Evolutionary conservation across 2,113 vertebrate species (phyloP).

Genomic region (Pomatostomus ruficeps): DNA sequence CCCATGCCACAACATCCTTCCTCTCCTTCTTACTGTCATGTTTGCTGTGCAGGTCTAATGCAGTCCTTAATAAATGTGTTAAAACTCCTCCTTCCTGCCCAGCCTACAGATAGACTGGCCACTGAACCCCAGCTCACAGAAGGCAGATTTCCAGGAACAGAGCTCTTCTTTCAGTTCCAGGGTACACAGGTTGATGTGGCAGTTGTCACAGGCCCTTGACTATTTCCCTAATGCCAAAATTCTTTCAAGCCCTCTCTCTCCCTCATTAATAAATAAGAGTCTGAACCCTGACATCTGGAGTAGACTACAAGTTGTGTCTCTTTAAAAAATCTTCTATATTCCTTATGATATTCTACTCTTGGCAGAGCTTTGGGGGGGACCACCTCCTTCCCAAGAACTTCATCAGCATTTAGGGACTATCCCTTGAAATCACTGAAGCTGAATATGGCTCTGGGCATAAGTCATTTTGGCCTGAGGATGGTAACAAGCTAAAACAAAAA

Average conservation of each 20-base stretch:
- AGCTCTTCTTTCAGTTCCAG: neutral
- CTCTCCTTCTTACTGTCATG: neutral
- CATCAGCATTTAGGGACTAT: neutral
- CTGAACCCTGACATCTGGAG: neutral
- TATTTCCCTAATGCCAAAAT: neutral
- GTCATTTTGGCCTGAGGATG: neutral
- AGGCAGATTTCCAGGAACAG: neutral
- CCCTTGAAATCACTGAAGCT: neutral
- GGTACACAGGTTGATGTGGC: neutral
- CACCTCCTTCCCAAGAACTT: neutral
- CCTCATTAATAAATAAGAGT: neutral
- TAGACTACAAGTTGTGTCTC: neutral
- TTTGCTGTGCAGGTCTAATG: neutral
- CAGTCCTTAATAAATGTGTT: neutral
- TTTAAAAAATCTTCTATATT: neutral
- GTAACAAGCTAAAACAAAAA: neutral
- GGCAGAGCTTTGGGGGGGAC: neutral
- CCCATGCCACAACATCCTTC: neutral
- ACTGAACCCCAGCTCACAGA: neutral
- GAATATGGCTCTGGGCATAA: neutral
- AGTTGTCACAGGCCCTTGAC: neutral
- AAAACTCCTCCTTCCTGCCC: neutral
- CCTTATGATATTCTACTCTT: neutral
- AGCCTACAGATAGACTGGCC: neutral
- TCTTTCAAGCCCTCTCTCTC: neutral